Conservation (phyloP, 2,888 invertebrate genomes). For the Kuschelorhynchus macadamiae region DNA sequence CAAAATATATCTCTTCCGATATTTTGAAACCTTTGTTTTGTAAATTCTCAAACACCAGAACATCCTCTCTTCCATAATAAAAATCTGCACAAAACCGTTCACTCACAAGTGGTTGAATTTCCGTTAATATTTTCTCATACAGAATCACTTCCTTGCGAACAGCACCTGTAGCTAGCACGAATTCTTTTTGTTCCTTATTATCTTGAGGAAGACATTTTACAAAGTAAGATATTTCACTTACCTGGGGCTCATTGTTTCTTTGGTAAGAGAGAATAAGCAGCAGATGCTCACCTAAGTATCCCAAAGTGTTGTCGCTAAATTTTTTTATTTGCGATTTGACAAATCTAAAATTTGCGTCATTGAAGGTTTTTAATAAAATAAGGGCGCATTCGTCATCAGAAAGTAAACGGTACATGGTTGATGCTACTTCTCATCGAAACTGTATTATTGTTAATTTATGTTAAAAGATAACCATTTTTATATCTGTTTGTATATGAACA, state of each 20-base stretch:
- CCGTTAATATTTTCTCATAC: conserved; percentile 58
- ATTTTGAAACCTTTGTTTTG: conserved; percentile 64
- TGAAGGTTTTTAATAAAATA: conserved; percentile 16
- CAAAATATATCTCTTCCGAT: conserved; percentile 55
- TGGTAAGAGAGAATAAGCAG: conserved; percentile 53
- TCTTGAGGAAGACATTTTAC: conserved; percentile 73
- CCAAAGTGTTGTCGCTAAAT: conserved; percentile 55
- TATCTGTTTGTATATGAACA: too few species aligned
- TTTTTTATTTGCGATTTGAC: conserved; percentile 50
- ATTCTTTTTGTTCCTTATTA: conserved; percentile 70
- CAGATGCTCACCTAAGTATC: conserved; percentile 61
- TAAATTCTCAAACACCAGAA: conserved; percentile 70
- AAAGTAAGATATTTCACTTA: conserved; percentile 69
- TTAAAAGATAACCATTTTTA: too few species aligned
- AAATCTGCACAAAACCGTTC: conserved; percentile 63
- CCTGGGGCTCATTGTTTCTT: conserved; percentile 20
- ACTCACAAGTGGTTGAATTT: conserved; percentile 54
- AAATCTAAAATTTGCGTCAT: conserved; percentile 22
- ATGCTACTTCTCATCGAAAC: neutral
- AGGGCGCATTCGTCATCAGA: conserved; percentile 15
- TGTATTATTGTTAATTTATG: too few species aligned
- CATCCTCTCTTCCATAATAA: conserved; percentile 67
- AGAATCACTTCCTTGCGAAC: conserved; percentile 66
- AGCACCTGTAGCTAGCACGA: conserved; percentile 69
- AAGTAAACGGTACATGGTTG: conserved; percentile 13